Evolutionary conservation across 2,797 vertebrate genomes (phyloP).

Genomic region (Diglossa cyanea): DNA sequence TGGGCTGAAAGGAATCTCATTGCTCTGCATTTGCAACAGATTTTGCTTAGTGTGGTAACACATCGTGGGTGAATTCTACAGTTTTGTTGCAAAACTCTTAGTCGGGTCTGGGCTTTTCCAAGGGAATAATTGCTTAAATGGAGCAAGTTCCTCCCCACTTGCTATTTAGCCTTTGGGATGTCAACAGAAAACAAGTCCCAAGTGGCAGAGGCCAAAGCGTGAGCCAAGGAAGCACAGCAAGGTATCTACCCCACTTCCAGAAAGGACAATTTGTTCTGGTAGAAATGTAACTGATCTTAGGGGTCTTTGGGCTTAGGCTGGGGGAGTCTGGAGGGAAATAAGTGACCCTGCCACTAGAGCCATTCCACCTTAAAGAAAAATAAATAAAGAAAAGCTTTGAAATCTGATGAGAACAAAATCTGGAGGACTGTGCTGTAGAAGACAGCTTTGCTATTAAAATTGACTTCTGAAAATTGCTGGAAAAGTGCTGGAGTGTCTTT

Average conservation of each 20-base stretch:
- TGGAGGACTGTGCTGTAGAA: slow-evolving; percentile 20
- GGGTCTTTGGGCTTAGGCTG: not conserved
- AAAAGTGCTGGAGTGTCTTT: slow-evolving; percentile 48
- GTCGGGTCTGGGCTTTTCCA: not conserved
- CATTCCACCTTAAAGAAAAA: slow-evolving; percentile 32
- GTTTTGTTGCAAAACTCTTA: not conserved
- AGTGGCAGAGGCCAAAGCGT: not conserved
- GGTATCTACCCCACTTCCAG: not conserved
- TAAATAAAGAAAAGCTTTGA: not conserved
- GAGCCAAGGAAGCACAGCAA: not conserved
- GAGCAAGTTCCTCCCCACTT: not conserved
- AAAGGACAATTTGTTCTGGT: not conserved
- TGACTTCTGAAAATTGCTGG: slow-evolving; percentile 68
- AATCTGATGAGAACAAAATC: not conserved
- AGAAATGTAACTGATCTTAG: not conserved
- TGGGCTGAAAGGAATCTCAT: not conserved
- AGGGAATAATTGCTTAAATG: not conserved
- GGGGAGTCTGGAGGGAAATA: not conserved
- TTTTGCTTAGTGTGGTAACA: not conserved
- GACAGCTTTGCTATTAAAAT: slow-evolving; percentile 46
- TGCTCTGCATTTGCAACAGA: not conserved
- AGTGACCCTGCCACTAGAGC: not conserved
- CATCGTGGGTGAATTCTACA: not conserved
- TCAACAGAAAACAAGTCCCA: slow-evolving; percentile 7
- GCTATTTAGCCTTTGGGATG: not conserved